Evolutionary conservation across 2,113 vertebrate genomes (phyloP).

Genomic region (Rhegmatorhina hoffmannsi): DNA sequence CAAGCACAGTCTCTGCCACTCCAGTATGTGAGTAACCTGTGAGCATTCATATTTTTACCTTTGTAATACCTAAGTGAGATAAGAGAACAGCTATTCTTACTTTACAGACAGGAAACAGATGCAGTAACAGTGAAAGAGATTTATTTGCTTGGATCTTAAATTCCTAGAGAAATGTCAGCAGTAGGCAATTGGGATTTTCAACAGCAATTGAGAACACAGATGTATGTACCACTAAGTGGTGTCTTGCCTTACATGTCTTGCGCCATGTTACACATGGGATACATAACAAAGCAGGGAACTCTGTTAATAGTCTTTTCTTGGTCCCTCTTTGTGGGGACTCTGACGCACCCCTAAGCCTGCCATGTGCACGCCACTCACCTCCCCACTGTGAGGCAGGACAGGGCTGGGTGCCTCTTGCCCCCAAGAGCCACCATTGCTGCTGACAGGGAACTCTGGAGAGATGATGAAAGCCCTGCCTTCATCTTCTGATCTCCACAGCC

Average conservation of each 20-base stretch:
- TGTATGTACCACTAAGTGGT: neutral
- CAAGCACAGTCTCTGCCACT: neutral
- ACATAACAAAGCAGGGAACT: neutral
- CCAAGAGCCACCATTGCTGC: neutral
- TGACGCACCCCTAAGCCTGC: neutral
- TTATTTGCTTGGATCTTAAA: neutral
- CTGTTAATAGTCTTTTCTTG: neutral
- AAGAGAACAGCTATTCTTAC: neutral
- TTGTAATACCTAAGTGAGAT: neutral
- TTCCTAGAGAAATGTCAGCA: neutral
- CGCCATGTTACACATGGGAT: neutral
- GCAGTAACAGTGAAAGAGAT: neutral
- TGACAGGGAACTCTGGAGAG: neutral
- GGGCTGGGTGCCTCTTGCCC: neutral
- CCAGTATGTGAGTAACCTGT: neutral
- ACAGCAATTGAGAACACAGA: neutral
- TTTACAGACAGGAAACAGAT: neutral
- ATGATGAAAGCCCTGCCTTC: neutral
- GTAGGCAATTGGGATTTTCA: neutral
- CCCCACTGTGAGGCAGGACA: neutral
- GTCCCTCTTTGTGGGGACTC: neutral
- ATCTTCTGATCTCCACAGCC: neutral
- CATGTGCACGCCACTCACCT: neutral
- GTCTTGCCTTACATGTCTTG: neutral
- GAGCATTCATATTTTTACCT: neutral